Conservation (phyloP, 2,888 invertebrate species). For the Eustalomyia histrio region DNA sequence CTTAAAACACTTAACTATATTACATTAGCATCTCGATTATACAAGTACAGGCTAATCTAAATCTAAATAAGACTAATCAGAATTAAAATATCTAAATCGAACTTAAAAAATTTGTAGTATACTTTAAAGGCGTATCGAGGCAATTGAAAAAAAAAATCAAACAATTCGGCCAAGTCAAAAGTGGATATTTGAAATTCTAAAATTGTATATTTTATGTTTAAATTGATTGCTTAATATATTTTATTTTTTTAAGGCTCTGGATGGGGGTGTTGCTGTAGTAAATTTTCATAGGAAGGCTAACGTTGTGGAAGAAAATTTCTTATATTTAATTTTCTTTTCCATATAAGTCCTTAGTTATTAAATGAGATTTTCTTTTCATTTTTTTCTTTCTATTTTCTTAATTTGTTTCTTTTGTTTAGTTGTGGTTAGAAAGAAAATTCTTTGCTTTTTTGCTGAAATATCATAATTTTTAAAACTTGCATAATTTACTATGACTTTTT, state of each 20-base stretch:
- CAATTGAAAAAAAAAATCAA: no score
- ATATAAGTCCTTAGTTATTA: not conserved
- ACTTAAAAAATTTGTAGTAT: no score
- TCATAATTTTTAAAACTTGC: not conserved
- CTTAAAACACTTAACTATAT: no score
- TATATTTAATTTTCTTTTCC: not conserved
- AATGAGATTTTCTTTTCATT: not conserved
- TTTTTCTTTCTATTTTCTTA: not conserved
- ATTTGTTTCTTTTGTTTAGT: not conserved
- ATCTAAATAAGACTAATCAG: no score
- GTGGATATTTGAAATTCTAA: not conserved
- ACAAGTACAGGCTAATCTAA: no score
- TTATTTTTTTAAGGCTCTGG: not conserved
- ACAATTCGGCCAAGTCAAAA: no score
- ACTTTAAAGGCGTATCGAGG: no score
- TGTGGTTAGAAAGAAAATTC: not conserved
- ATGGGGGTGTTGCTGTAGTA: not conserved
- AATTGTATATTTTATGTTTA: not conserved
- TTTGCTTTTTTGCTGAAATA: not conserved
- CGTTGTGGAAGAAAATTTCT: not conserved
- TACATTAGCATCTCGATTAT: no score
- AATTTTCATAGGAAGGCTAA: not conserved
- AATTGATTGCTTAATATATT: not conserved
- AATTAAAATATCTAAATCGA: no score
- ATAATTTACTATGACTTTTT: not conserved